Conservation (phyloP, 2,797 vertebrate genomes). For the Microhierax caerulescens region DNA sequence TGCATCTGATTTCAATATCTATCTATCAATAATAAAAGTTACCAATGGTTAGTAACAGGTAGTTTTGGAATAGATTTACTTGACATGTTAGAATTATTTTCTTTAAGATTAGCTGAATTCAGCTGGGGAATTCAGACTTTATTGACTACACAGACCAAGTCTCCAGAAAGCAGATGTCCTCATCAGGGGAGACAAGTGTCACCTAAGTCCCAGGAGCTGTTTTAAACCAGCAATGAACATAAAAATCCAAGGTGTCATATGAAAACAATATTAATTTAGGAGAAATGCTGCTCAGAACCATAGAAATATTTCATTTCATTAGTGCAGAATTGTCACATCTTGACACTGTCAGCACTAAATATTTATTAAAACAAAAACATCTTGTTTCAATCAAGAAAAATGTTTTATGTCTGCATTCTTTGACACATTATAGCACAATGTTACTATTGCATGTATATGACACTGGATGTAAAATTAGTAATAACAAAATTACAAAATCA, state of each 20-base stretch:
- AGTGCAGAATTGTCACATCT: slow-evolving; percentile 4
- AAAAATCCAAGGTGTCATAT: not conserved
- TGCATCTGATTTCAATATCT: not conserved
- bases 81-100: not conserved
- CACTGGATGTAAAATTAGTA: not conserved
- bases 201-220: not conserved
- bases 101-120: not conserved
- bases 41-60: not conserved
- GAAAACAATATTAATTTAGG: not conserved
- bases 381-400: slow-evolving; percentile 19
- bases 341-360: slow-evolving; percentile 1
- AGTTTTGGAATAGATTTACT: not conserved
- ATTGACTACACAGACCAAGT: not conserved
- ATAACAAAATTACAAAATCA: not conserved
- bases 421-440: not conserved
- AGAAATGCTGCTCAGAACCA: not conserved
- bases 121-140: not conserved
- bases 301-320: slow-evolving; percentile 34
- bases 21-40: not conserved
- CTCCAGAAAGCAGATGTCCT: not conserved
- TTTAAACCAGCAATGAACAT: not conserved
- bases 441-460: not conserved
- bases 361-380: not conserved
- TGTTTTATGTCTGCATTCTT: slow-evolving; percentile 1
- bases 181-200: not conserved